These are phyloP conservation scores for Mustelus asterias DNA, from an alignment of 2,113 vertebrate species.

Conservation along the genomic window DNA sequence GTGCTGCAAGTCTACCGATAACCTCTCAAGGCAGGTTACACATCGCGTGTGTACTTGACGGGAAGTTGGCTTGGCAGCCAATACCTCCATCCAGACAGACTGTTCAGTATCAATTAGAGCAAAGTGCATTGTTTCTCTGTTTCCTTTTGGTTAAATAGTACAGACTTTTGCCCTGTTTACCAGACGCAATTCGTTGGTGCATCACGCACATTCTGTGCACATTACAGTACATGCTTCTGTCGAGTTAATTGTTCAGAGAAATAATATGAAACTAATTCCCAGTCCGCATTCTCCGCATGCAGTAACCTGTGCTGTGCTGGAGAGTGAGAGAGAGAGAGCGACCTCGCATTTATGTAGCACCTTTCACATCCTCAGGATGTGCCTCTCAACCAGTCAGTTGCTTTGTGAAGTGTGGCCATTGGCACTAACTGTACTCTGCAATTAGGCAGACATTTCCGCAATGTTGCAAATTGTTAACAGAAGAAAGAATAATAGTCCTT, in stretches of 20 bases:
- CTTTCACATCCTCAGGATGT: neutral
- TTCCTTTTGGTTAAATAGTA: conserved; percentile 38
- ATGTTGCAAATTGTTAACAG: neutral
- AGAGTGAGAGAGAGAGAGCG: neutral
- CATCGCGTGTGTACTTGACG: conserved; percentile 56
- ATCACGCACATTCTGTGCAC: neutral
- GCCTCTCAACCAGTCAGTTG: neutral
- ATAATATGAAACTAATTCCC: neutral
- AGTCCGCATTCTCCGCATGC: neutral
- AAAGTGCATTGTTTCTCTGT: conserved; percentile 44
- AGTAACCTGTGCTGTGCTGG: neutral
- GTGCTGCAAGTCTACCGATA: conserved; percentile 51
- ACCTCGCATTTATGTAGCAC: neutral
- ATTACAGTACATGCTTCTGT: neutral
- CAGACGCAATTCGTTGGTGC: conserved; percentile 5
- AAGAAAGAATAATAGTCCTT: neutral
- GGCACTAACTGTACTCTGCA: neutral
- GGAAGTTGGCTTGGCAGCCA: conserved; percentile 42
- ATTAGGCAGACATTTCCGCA: neutral
- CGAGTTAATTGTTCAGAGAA: neutral
- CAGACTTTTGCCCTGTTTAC: conserved; percentile 22
- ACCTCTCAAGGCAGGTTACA: conserved; percentile 64
- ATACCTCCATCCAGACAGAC: conserved; percentile 44
- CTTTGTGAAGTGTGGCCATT: neutral
- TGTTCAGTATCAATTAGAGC: conserved; percentile 48